Conservation (phyloP, 1,140 invertebrate genomes). For the Aleiodes sp. region DNA sequence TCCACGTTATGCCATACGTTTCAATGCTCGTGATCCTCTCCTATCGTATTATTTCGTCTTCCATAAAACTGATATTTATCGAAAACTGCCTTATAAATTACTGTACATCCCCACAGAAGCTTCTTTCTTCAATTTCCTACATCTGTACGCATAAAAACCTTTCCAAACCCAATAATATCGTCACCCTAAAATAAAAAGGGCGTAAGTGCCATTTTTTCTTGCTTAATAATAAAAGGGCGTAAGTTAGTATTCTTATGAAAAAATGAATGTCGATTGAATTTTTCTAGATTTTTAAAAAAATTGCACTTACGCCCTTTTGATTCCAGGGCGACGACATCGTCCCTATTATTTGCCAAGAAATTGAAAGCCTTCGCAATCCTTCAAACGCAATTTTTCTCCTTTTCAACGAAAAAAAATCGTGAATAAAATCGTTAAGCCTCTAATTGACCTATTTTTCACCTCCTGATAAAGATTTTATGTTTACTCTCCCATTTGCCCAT, state of each 20-base stretch:
- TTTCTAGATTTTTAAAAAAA: too few species aligned
- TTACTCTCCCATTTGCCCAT: not conserved
- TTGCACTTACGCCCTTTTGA: too few species aligned
- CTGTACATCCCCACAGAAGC: not conserved
- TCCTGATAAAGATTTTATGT: not conserved
- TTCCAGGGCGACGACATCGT: too few species aligned
- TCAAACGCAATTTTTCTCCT: too few species aligned
- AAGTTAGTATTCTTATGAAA: too few species aligned
- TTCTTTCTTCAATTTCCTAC: not conserved
- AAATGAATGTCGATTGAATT: too few species aligned
- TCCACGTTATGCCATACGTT: not conserved
- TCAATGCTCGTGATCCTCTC: slow-evolving; percentile 14
- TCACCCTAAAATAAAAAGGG: too few species aligned
- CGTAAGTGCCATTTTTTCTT: too few species aligned
- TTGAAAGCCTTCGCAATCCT: too few species aligned
- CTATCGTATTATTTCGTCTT: not conserved
- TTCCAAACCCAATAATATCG: not conserved
- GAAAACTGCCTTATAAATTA: slow-evolving; percentile 6
- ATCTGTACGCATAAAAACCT: not conserved
- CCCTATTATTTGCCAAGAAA: too few species aligned
- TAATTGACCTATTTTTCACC: not conserved
- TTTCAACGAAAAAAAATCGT: too few species aligned
- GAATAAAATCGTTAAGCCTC: not conserved
- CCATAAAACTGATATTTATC: not conserved
- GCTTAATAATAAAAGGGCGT: too few species aligned